Evolutionary conservation across 2,888 invertebrate species (phyloP), one percentile per base, ranked within the genome.

Genomic region (Abscondita cerata): DNA sequence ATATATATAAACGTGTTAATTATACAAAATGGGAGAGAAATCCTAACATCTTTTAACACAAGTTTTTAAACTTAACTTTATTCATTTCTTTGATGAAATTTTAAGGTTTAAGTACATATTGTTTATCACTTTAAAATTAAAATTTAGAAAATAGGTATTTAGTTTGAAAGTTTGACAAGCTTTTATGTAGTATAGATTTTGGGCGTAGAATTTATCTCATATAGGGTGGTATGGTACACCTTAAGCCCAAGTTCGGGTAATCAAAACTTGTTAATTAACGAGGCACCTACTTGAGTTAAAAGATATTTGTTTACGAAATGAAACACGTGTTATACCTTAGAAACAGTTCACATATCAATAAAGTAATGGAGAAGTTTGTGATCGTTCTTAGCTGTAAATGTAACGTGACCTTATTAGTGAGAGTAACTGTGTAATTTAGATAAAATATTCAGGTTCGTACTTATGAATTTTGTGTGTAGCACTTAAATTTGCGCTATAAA

Each of bases 211-310:
- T 62, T 58, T 58, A 58, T 62, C 62, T 51, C 25, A 54, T 58
- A 50, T 58, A 62, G 58, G n/a, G n/a, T n/a, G n/a, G n/a, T n/a
- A n/a, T 58, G 53, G 53, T 59, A 33, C 44, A 55, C 62, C 51
- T 58, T 11, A 54, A 54, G 58, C 62, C 44, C 54, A 50, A 54
- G 51, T 62, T 62, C 53, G 59, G 59, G 59, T 63, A 59, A 59
- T 63, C 55, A 59, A 63, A 63, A 63, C 63, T 63, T 63, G 55
- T 59, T 63, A 63, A 63, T 63, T 63, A 63, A 55, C 54, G 52
- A 59, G 54, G 59, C 53, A 62, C 41, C 53, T 54, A 54, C 59
- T 59, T 54, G 48, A 62, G 57, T 58, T 62, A 53, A 62, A 62
- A 58, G 62, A 41, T 59, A 55, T 58, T 62, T 58, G 62, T 53